Conservation (phyloP, 2,113 vertebrate genomes). For the Rhadina sibilatrix region DNA sequence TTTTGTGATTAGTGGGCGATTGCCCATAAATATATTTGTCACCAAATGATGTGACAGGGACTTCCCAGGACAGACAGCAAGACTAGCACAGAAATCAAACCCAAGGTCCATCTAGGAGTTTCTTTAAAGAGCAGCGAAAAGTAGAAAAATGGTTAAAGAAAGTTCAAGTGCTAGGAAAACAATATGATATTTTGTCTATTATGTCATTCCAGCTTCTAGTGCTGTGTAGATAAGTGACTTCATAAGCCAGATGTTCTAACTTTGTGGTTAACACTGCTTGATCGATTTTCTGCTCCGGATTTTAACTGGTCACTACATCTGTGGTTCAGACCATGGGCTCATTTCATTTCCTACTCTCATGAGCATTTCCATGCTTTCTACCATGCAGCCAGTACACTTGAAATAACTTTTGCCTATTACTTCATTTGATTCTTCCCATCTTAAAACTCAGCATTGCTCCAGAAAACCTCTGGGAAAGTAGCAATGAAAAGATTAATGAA, state of each 20-base stretch:
- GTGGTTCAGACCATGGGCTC: background rate
- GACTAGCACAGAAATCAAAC: background rate
- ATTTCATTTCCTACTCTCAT: background rate
- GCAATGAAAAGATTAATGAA: conserved; percentile 27
- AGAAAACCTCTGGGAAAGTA: background rate
- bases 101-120: background rate
- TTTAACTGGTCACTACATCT: conserved; percentile 29
- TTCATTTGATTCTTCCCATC: background rate
- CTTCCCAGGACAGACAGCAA: background rate
- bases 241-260: conserved; percentile 37
- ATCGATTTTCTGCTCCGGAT: conserved; percentile 2
- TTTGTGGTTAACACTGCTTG: conserved; percentile 10
- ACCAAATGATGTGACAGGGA: background rate
- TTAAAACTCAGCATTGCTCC: background rate
- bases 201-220: background rate
- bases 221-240: background rate
- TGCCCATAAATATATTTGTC: background rate
- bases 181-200: conserved; percentile 12
- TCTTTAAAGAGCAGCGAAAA: background rate
- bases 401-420: conserved; percentile 26
- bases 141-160: background rate
- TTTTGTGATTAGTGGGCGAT: background rate
- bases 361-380: background rate
- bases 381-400: background rate
- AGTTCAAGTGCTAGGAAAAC: background rate